Conservation (phyloP, 2,113 vertebrate genomes). For the Brachionichthys hirsutus region DNA sequence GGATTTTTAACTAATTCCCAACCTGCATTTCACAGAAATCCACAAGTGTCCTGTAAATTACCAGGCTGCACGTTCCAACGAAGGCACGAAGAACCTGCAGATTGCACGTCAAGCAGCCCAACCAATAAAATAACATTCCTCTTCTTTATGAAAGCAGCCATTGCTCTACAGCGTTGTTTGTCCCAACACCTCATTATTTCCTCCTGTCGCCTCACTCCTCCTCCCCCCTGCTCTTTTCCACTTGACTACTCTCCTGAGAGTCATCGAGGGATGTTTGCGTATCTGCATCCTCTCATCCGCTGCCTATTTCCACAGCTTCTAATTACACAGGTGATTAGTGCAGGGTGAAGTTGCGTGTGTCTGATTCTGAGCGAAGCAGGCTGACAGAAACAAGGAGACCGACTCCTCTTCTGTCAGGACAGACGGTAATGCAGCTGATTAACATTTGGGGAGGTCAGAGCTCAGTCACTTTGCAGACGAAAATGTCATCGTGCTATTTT, state of each 20-base stretch:
- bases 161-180: neutral
- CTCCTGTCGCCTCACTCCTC: neutral
- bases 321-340: constrained; percentile 43
- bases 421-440: neutral
- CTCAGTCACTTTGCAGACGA: neutral
- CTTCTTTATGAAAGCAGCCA: neutral
- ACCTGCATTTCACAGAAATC: neutral
- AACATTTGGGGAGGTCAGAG: neutral
- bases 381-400: neutral
- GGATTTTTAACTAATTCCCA: too few relatives aligned
- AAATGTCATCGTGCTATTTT: neutral
- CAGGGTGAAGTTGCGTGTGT: neutral
- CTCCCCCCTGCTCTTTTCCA: neutral
- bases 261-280: constrained; percentile 8
- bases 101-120: neutral
- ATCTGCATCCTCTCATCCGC: constrained; percentile 14
- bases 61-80: neutral
- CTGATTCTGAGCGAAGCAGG: neutral
- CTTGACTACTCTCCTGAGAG: constrained; percentile 39
- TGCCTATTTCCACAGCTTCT: constrained; percentile 26
- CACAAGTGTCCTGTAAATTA: neutral
- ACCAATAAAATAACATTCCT: neutral
- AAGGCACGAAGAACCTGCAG: neutral
- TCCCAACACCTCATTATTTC: constrained; percentile 14
- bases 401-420: neutral